These are phyloP conservation scores for Conus canariensis DNA, from an alignment of 2,888 invertebrate species.

Conservation along the genomic window DNA sequence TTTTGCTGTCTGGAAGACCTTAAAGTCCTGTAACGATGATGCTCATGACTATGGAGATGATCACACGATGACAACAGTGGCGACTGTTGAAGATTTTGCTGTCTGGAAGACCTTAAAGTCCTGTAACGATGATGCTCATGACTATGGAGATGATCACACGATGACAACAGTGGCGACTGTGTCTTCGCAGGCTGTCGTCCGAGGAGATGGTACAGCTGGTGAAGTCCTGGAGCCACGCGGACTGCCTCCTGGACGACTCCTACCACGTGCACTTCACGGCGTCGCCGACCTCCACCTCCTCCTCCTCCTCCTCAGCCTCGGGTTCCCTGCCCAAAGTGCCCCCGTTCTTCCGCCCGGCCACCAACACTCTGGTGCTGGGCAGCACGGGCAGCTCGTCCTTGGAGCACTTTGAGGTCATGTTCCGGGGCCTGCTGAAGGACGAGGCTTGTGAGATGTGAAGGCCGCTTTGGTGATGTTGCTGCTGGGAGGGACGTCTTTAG, in stretches of 20 bases:
- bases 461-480: background rate
- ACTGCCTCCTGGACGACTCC: conserved; percentile 32
- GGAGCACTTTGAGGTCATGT: conserved; percentile 27
- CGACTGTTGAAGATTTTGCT: too few relatives aligned
- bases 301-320: background rate
- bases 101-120: too few relatives aligned
- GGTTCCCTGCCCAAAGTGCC: background rate
- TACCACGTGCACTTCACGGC: conserved; percentile 27
- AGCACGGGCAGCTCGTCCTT: background rate
- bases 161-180: too few relatives aligned
- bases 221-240: conserved; percentile 17
- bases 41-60: too few relatives aligned
- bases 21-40: too few relatives aligned
- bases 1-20: too few relatives aligned
- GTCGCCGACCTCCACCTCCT: background rate
- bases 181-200: background rate
- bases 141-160: too few relatives aligned
- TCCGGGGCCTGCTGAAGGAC: background rate
- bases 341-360: background rate
- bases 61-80: too few relatives aligned
- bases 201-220: background rate
- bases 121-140: too few relatives aligned
- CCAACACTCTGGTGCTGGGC: conserved; percentile 27
- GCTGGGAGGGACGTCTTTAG: background rate
- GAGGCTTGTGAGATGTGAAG: background rate